Percentiles rank a stretch among this genome's conserved stretches.
Conservation (phyloP, 1,140 invertebrate species). For the Charaxes varanes region DNA sequence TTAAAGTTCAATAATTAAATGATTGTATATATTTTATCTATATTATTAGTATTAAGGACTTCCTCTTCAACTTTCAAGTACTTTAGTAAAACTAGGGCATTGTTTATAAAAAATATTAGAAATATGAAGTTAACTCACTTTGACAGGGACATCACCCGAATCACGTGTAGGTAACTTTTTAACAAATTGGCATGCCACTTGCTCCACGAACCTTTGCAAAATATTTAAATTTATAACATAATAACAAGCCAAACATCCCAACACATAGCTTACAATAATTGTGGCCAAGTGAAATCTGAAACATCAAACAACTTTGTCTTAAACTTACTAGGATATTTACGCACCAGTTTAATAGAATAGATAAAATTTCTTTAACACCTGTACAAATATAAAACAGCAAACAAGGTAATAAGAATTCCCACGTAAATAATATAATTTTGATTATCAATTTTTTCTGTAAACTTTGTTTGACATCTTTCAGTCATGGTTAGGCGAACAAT, state of each 20-base stretch:
- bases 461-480: slow-evolving; percentile 69
- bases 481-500: slow-evolving; percentile 62
- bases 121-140: slow-evolving; percentile 36
- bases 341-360: background rate
- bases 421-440: slow-evolving; percentile 63
- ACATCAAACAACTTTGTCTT: slow-evolving; percentile 31
- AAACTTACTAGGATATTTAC: slow-evolving; percentile 4
- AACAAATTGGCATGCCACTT: slow-evolving; percentile 51
- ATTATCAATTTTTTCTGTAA: slow-evolving; percentile 61
- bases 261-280: slow-evolving; percentile 57
- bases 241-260: slow-evolving; percentile 70
- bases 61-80: slow-evolving; percentile 6
- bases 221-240: slow-evolving; percentile 48
- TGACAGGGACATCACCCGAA: slow-evolving; percentile 22
- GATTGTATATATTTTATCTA: background rate
- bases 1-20: too few species aligned
- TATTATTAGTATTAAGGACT: background rate
- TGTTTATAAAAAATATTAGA: slow-evolving; percentile 14
- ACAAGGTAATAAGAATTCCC: slow-evolving; percentile 44
- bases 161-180: slow-evolving; percentile 28
- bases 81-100: slow-evolving; percentile 8
- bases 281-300: slow-evolving; percentile 66
- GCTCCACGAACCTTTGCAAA: slow-evolving; percentile 44
- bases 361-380: slow-evolving; percentile 29
- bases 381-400: slow-evolving; percentile 57